phyloP scores from a whole-genome alignment of 2,113 vertebrate genomes.

The Sprattus sprattus region DNA sequence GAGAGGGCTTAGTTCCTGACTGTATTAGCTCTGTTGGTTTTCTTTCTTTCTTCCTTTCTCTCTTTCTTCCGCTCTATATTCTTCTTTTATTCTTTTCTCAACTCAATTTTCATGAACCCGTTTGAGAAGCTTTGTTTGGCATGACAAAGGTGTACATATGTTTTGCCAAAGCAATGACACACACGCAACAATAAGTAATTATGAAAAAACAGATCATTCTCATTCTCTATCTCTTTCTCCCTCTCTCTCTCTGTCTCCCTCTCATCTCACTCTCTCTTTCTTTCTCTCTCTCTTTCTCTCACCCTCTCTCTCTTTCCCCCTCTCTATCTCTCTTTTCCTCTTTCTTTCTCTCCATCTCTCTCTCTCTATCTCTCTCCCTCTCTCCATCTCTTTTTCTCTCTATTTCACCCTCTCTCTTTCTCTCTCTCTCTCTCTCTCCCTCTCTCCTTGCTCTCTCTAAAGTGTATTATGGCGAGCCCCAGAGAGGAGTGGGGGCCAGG shows the following conservation, averaged over 20 bases:
- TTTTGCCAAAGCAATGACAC: background rate
- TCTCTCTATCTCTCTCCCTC: background rate
- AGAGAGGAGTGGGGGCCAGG: no score
- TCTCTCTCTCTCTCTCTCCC: background rate
- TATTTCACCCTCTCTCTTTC: background rate
- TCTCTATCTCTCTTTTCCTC: background rate
- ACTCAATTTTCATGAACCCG: background rate
- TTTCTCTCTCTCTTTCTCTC: background rate
- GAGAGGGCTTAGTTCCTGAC: background rate
- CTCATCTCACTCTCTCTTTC: background rate
- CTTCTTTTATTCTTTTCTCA: background rate
- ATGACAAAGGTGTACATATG: background rate
- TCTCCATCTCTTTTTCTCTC: background rate
- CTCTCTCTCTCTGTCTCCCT: background rate
- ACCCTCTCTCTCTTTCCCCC: background rate
- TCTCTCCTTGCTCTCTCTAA: background rate
- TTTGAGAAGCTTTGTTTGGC: background rate
- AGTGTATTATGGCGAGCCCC: no score
- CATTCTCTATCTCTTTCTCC: conserved; percentile 15
- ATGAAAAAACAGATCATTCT: background rate
- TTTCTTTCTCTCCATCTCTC: conserved; percentile 9
- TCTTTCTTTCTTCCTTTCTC: conserved; percentile 21
- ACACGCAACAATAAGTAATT: background rate
- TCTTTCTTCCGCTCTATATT: background rate
- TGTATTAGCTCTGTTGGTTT: background rate